A percentile compares a stretch with the other conserved stretches of the same genome.
These are phyloP conservation scores for Cotesia vestalis DNA, from an alignment of 1,140 invertebrate species.

Conservation along the genomic window DNA sequence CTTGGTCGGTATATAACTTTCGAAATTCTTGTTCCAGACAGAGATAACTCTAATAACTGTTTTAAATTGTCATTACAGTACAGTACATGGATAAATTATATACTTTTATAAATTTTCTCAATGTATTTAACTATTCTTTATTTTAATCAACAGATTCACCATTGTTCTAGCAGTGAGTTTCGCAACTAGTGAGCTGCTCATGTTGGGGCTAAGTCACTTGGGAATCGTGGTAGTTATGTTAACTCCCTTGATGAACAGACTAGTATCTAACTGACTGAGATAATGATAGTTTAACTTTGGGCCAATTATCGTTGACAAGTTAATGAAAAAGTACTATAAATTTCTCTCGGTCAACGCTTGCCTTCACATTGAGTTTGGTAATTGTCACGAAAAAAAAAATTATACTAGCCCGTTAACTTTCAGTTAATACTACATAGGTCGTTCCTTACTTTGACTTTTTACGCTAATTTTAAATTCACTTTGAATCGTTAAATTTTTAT, in stretches of 20 bases:
- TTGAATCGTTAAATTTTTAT: too few species aligned
- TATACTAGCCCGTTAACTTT: too few species aligned
- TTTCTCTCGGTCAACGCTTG: conserved; percentile 14
- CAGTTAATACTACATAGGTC: too few species aligned
- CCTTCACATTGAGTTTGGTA: neutral
- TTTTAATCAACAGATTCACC: conserved; percentile 15
- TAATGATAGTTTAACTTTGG: conserved; percentile 20
- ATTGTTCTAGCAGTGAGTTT: conserved; percentile 22
- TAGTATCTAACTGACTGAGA: conserved; percentile 3
- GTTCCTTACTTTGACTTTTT: too few species aligned
- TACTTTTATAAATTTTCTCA: neutral
- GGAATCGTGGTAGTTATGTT: conserved; percentile 1
- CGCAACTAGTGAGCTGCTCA: conserved; percentile 5
- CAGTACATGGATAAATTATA: neutral
- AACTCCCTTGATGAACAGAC: conserved; percentile 16
- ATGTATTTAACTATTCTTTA: neutral
- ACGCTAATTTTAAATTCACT: too few species aligned
- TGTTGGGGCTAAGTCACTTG: conserved; percentile 17
- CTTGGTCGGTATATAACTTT: neutral
- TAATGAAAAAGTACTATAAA: conserved; percentile 11
- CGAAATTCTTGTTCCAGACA: conserved; percentile 6
- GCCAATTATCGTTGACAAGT: conserved; percentile 17
- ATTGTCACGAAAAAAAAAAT: too few species aligned
- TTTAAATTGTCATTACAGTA: conserved; percentile 18
- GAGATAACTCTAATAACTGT: conserved; percentile 11